A percentile compares a stretch with the other conserved stretches of the same genome.
phyloP scores from a whole-genome alignment of 2,888 invertebrate genomes.

The Diaperis boleti region DNA sequence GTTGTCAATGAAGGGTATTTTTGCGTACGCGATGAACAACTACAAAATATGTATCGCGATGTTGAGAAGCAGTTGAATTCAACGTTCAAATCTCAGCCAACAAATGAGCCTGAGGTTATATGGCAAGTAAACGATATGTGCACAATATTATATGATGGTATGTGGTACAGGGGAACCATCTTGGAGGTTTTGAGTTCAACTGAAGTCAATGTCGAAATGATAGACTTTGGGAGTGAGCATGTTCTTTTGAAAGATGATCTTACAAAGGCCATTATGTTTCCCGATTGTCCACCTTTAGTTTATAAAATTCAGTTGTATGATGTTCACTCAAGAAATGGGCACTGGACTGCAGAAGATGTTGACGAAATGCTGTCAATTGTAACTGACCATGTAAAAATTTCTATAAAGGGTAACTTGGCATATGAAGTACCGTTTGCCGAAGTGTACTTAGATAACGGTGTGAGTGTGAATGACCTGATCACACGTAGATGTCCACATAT shows the following conservation, averaged over 20 bases:
- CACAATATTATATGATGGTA: slow-evolving; percentile 76
- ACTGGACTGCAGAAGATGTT: slow-evolving; percentile 70
- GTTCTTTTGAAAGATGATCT: slow-evolving; percentile 70
- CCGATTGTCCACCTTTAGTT: slow-evolving; percentile 77
- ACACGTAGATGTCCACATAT: slow-evolving; percentile 57
- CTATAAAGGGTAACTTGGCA: slow-evolving; percentile 61
- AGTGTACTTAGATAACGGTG: slow-evolving; percentile 48
- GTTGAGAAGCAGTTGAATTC: slow-evolving; percentile 56
- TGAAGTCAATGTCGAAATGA: slow-evolving; percentile 73
- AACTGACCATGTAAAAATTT: slow-evolving; percentile 71
- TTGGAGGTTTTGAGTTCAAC: slow-evolving; percentile 55
- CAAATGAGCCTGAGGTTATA: not conserved
- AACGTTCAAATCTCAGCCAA: slow-evolving; percentile 43
- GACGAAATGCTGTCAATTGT: slow-evolving; percentile 73
- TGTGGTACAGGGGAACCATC: slow-evolving; percentile 80
- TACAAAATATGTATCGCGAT: slow-evolving; percentile 51
- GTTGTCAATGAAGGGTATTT: slow-evolving; percentile 69
- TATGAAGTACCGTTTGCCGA: slow-evolving; percentile 53
- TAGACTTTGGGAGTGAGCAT: slow-evolving; percentile 89
- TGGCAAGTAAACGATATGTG: slow-evolving; percentile 69
- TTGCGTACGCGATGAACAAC: slow-evolving; percentile 63
- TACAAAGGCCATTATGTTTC: slow-evolving; percentile 73
- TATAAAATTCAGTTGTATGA: slow-evolving; percentile 72
- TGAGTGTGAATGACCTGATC: slow-evolving; percentile 66
- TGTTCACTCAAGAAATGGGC: slow-evolving; percentile 66